These are phyloP conservation scores for Cotesia vestalis DNA, from an alignment of 1,140 invertebrate genomes.

Conservation along the genomic window DNA sequence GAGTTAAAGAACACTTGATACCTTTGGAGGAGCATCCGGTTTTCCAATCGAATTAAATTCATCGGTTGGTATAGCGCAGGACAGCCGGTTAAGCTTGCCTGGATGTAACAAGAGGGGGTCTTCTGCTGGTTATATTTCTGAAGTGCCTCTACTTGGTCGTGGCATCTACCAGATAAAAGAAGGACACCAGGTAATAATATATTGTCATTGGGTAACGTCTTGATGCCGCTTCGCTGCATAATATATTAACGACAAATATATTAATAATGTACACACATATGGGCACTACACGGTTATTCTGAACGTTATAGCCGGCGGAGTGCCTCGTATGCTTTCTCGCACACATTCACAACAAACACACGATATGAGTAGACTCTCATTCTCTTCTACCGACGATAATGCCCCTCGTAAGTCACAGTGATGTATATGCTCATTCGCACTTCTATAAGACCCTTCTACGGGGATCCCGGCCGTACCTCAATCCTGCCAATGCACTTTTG, in stretches of 20 bases:
- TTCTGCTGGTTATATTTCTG: background rate
- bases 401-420: slow-evolving; percentile 45
- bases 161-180: slow-evolving; percentile 42
- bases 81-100: slow-evolving; percentile 25
- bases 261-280: slow-evolving; percentile 14
- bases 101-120: slow-evolving; percentile 35
- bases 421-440: slow-evolving; percentile 42
- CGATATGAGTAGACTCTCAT: slow-evolving; percentile 8
- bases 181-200: slow-evolving; percentile 47
- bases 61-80: background rate
- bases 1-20: slow-evolving; percentile 11
- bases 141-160: background rate
- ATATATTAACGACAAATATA: slow-evolving; percentile 43
- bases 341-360: background rate
- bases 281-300: slow-evolving; percentile 31
- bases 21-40: slow-evolving; percentile 1
- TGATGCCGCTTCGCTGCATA: slow-evolving; percentile 44
- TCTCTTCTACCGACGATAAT: slow-evolving; percentile 40
- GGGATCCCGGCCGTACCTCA: slow-evolving; percentile 9
- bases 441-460: slow-evolving; percentile 29
- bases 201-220: slow-evolving; percentile 52
- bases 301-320: slow-evolving; percentile 14
- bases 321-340: background rate
- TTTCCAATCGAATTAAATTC: slow-evolving; percentile 25
- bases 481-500: slow-evolving; percentile 8